These are phyloP conservation scores for Pseudochaenichthys georgianus DNA, from an alignment of 2,797 vertebrate genomes.

Conservation along the genomic window DNA sequence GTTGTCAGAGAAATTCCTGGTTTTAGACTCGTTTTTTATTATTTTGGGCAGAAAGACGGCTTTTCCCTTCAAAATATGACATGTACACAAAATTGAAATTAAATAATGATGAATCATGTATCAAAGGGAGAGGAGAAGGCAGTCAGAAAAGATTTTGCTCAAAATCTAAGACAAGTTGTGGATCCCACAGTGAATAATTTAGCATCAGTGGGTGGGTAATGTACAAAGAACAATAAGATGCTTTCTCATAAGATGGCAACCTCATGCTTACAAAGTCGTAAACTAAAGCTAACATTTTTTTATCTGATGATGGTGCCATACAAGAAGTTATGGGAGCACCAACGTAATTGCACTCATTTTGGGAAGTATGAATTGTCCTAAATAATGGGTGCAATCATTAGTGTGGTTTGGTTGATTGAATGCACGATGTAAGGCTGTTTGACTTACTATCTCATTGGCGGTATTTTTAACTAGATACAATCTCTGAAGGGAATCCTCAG, in stretches of 20 bases:
- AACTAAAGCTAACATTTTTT: not conserved
- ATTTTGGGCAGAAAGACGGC: conserved; percentile 8
- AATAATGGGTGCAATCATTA: too few relatives aligned
- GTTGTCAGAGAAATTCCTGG: not conserved
- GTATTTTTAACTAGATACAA: too few relatives aligned
- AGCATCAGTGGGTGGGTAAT: not conserved
- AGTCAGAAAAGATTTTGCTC: not conserved
- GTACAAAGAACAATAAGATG: conserved; percentile 1
- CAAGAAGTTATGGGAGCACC: too few relatives aligned
- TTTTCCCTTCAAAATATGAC: conserved; percentile 11
- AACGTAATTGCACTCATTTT: too few relatives aligned
- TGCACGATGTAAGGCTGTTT: too few relatives aligned
- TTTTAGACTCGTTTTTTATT: not conserved
- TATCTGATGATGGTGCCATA: not conserved
- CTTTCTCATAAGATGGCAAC: not conserved
- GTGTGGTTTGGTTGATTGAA: too few relatives aligned
- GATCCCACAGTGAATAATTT: not conserved
- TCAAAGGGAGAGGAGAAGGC: not conserved
- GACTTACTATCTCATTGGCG: too few relatives aligned
- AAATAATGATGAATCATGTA: conserved; percentile 9
- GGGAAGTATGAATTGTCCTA: too few relatives aligned
- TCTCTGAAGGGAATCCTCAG: too few relatives aligned
- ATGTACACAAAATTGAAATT: not conserved
- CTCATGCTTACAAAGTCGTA: not conserved
- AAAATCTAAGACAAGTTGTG: not conserved